Evolutionary conservation across 2,797 vertebrate genomes (phyloP).

Genomic region (Allobates femoralis): DNA sequence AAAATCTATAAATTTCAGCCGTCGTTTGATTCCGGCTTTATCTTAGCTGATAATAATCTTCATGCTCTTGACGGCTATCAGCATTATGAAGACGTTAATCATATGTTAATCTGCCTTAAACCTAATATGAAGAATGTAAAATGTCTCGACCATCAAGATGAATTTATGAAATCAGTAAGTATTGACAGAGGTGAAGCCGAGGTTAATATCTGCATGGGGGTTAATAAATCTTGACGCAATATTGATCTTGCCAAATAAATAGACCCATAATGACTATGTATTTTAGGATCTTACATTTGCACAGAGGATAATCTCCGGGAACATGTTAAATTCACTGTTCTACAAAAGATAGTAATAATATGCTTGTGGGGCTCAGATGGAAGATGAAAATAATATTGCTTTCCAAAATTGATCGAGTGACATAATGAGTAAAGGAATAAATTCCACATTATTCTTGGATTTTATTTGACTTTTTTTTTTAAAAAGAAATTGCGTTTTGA

Average conservation of each 20-base stretch:
- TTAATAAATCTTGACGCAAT: conserved; percentile 71
- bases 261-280: conserved; percentile 60
- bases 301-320: conserved; percentile 12
- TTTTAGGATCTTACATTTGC: conserved; percentile 55
- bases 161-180: conserved; percentile 70
- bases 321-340: conserved; percentile 8
- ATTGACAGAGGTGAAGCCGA: conserved; percentile 71
- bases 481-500: not conserved
- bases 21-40: not conserved
- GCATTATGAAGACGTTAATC: conserved; percentile 41
- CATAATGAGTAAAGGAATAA: conserved; percentile 7
- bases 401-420: conserved; percentile 10
- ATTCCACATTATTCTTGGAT: not conserved
- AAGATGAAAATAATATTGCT: conserved; percentile 34
- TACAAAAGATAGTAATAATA: conserved; percentile 22
- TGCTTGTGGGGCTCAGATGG: conserved; percentile 16
- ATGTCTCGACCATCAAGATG: conserved; percentile 68
- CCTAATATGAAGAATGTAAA: conserved; percentile 66
- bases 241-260: conserved; percentile 67
- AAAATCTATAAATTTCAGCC: not conserved
- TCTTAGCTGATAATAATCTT: conserved; percentile 14
- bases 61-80: not conserved
- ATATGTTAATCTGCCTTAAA: conserved; percentile 64
- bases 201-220: conserved; percentile 68
- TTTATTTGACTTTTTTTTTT: not conserved